Percentiles rank a stretch among this genome's conserved stretches.
Evolutionary conservation across 1,140 invertebrate genomes (phyloP).

Genomic region (Pogonognathellus flavescens): DNA sequence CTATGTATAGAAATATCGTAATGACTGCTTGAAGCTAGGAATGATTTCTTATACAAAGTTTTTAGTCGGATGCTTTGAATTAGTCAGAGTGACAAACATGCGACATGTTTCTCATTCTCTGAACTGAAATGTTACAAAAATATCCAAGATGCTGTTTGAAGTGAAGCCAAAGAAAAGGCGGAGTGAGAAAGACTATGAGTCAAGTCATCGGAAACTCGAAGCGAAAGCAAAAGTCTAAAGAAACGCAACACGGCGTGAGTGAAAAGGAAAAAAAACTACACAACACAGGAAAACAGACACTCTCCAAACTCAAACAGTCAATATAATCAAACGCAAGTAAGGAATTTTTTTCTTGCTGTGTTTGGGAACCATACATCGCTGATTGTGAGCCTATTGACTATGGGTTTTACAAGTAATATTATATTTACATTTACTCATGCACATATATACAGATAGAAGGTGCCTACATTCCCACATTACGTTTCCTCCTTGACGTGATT

Average conservation of each 20-base stretch:
- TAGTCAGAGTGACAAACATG: slow-evolving; percentile 48
- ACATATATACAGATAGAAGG: background rate
- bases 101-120: slow-evolving; percentile 37
- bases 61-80: slow-evolving; percentile 48
- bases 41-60: slow-evolving; percentile 20
- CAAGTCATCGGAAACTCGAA: slow-evolving; percentile 27
- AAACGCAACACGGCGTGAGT: slow-evolving; percentile 43
- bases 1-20: background rate
- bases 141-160: slow-evolving; percentile 30
- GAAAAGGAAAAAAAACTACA: slow-evolving; percentile 11
- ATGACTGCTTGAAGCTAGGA: background rate
- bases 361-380: slow-evolving; percentile 4
- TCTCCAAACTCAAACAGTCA: slow-evolving; percentile 34
- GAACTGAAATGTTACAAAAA: slow-evolving; percentile 22
- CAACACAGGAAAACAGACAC: background rate
- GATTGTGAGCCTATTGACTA: background rate
- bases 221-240: slow-evolving; percentile 47
- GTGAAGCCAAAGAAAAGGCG: slow-evolving; percentile 35
- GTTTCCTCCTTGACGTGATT: background rate
- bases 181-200: slow-evolving; percentile 44
- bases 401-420: background rate
- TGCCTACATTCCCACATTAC: background rate
- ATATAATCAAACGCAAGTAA: slow-evolving; percentile 29
- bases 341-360: slow-evolving; percentile 15
- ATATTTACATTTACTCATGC: background rate